A percentile compares a stretch with the other conserved stretches of the same genome.
These are phyloP conservation scores for Drosophila saltans DNA, from an alignment of 1,140 invertebrate genomes.

Conservation along the genomic window DNA sequence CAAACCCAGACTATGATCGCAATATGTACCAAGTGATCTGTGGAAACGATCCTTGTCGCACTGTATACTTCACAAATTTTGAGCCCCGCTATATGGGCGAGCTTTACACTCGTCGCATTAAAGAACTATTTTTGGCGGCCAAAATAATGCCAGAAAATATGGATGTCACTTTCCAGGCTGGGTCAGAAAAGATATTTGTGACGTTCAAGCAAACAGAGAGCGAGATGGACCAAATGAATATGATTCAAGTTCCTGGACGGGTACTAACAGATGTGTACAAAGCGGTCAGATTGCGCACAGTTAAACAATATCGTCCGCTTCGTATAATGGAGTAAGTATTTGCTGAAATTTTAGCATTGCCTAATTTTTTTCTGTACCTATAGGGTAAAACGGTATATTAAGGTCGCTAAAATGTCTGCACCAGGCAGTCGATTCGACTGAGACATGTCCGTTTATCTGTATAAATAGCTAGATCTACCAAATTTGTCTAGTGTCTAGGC, in stretches of 20 bases:
- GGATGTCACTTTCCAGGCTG: slow-evolving; percentile 86
- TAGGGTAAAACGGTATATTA: too few species aligned
- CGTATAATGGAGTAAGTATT: slow-evolving; percentile 82
- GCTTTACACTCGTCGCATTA: slow-evolving; percentile 87
- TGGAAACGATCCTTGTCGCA: slow-evolving; percentile 89
- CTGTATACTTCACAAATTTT: slow-evolving; percentile 89
- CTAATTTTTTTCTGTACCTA: neutral
- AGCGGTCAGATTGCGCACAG: slow-evolving; percentile 89
- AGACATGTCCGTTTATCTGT: too few species aligned
- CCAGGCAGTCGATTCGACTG: too few species aligned
- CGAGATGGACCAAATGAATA: slow-evolving; percentile 5
- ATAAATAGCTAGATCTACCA: too few species aligned
- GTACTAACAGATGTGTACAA: slow-evolving; percentile 90
- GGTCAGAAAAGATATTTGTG: slow-evolving; percentile 85
- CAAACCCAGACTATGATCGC: slow-evolving; percentile 85
- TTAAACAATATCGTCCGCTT: slow-evolving; percentile 84
- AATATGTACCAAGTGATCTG: slow-evolving; percentile 86
- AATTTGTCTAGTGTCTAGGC: too few species aligned
- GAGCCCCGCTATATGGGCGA: slow-evolving; percentile 88
- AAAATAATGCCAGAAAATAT: slow-evolving; percentile 83
- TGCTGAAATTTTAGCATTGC: neutral
- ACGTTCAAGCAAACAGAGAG: slow-evolving; percentile 84
- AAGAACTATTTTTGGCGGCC: slow-evolving; percentile 84
- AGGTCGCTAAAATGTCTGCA: too few species aligned
- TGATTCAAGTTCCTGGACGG: slow-evolving; percentile 84